Percentiles rank a stretch among this genome's conserved stretches.
These are phyloP conservation scores for Teleiodes luculella DNA, from an alignment of 2,888 invertebrate genomes.

Conservation along the genomic window DNA sequence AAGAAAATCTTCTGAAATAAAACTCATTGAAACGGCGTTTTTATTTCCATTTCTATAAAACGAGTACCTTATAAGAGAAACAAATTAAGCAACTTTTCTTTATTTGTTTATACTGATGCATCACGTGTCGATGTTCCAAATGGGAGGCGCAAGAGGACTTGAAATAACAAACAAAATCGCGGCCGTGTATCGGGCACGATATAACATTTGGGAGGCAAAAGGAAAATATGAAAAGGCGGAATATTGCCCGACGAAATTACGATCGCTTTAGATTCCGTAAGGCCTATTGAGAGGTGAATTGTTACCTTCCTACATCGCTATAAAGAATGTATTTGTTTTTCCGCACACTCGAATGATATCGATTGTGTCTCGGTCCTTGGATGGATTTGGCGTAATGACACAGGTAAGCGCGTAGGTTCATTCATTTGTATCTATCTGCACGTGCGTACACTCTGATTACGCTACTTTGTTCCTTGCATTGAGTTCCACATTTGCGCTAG, in stretches of 20 bases:
- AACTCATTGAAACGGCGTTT: neutral
- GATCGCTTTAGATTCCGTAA: conserved; percentile 73
- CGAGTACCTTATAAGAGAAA: neutral
- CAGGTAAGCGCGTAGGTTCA: conserved; percentile 21
- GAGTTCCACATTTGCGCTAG: too few species aligned
- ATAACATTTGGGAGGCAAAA: conserved; percentile 68
- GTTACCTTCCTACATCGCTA: conserved; percentile 71
- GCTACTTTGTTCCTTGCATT: neutral
- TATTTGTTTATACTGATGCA: conserved; percentile 63
- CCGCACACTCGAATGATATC: conserved; percentile 44
- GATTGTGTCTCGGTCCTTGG: conserved; percentile 46
- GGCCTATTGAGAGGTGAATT: conserved; percentile 73
- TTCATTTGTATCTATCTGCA: conserved; percentile 28
- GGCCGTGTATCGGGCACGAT: conserved; percentile 66
- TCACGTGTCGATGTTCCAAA: conserved; percentile 66
- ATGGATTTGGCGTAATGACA: conserved; percentile 32
- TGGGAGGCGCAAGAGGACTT: conserved; percentile 63
- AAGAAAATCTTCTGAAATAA: too few species aligned
- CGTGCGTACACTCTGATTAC: conserved; percentile 9
- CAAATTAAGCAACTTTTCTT: conserved; percentile 6
- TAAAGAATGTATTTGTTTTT: conserved; percentile 74
- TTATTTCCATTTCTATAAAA: neutral
- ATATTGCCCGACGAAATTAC: conserved; percentile 76
- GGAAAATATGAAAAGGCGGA: conserved; percentile 75
- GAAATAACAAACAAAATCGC: conserved; percentile 75